Percentiles rank a stretch among this genome's conserved stretches.
Evolutionary conservation across 2,113 vertebrate genomes (phyloP).

Genomic region (Gulo gulo): DNA sequence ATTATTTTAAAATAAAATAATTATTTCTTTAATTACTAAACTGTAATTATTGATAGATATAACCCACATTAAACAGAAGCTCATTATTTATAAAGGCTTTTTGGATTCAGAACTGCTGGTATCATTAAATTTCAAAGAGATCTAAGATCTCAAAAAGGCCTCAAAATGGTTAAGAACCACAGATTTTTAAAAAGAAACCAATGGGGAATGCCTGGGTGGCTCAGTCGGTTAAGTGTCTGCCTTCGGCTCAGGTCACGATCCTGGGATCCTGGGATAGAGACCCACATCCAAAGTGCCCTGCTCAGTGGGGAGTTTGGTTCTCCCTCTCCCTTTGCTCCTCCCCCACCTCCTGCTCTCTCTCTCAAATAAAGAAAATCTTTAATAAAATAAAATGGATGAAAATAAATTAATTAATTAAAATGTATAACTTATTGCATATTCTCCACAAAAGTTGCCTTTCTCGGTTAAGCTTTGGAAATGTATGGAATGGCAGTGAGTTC

Average conservation of each 20-base stretch:
- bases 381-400: not conserved
- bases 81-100: not conserved
- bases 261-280: not conserved
- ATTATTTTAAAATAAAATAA: not conserved
- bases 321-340: not conserved
- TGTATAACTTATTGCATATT: not conserved
- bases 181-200: not conserved
- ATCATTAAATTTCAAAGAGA: not conserved
- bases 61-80: not conserved
- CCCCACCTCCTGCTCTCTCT: not conserved
- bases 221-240: not conserved
- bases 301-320: not conserved
- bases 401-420: not conserved
- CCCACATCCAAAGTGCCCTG: not conserved
- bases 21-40: conserved; percentile 25
- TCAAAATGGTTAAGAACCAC: not conserved
- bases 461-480: not conserved
- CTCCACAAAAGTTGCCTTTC: not conserved
- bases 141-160: not conserved
- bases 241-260: not conserved
- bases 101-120: not conserved
- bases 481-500: not conserved
- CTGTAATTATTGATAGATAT: not conserved
- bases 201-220: not conserved
- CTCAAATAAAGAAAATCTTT: not conserved